These are phyloP conservation scores for Trachelus iudaicus DNA, from an alignment of 2,888 invertebrate species.

Conservation along the genomic window DNA sequence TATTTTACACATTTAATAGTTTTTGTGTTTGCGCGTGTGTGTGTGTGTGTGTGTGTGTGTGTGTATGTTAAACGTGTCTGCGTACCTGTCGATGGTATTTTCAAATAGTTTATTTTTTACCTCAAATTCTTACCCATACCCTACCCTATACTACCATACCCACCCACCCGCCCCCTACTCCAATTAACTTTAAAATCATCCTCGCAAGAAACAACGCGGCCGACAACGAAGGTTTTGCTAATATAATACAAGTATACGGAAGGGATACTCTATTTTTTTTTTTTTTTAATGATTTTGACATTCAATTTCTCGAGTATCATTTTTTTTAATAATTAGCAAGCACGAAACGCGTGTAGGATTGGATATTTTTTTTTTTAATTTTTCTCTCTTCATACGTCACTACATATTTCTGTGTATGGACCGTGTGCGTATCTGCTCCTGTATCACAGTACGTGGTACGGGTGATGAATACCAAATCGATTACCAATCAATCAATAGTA, in stretches of 20 bases:
- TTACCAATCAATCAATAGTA: neutral
- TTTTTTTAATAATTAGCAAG: conserved; percentile 55
- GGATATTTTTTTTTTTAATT: conserved; percentile 27
- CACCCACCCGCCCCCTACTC: neutral
- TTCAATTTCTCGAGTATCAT: neutral
- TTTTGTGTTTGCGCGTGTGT: neutral
- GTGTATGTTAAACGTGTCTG: neutral
- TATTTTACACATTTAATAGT: conserved; percentile 48
- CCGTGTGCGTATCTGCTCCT: neutral
- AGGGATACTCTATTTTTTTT: neutral
- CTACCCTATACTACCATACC: neutral
- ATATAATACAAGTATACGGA: neutral
- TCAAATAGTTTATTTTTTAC: conserved; percentile 9
- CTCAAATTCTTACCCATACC: conserved; percentile 5
- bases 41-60: no score
- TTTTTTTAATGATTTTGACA: neutral
- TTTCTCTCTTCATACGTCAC: conserved; percentile 7
- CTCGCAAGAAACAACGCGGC: neutral
- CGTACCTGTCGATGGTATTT: neutral
- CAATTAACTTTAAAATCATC: neutral
- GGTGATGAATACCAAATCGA: neutral
- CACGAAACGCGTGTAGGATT: conserved; percentile 53
- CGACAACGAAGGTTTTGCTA: neutral
- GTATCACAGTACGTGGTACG: neutral
- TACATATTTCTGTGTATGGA: conserved; percentile 5